Evolutionary conservation across 1,140 invertebrate species (phyloP).

Genomic region (Heliconius nattereri): DNA sequence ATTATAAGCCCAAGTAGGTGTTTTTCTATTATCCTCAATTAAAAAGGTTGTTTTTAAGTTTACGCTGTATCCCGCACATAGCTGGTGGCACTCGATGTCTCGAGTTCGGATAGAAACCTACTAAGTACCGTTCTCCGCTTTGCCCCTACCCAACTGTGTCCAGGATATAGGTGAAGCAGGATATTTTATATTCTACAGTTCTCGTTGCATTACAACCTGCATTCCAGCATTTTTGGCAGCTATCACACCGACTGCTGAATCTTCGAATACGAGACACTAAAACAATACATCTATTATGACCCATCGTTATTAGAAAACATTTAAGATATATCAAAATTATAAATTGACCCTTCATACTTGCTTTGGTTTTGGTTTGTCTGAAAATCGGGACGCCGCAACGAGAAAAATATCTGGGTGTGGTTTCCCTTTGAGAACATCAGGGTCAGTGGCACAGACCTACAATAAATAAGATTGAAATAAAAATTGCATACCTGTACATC

Average conservation of each 20-base stretch:
- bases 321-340: background rate
- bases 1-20: too few species aligned
- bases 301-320: background rate
- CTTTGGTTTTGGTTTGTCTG: conserved; percentile 80
- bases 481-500: too few species aligned
- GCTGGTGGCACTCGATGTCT: too few species aligned
- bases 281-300: conserved; percentile 36
- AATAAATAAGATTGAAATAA: background rate
- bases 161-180: too few species aligned
- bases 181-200: too few species aligned
- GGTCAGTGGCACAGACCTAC: conserved; percentile 86
- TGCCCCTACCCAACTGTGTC: too few species aligned
- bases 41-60: too few species aligned
- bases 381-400: conserved; percentile 86
- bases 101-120: too few species aligned
- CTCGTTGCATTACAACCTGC: conserved; percentile 81
- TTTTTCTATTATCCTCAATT: too few species aligned
- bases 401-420: conserved; percentile 90
- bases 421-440: conserved; percentile 88
- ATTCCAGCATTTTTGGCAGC: conserved; percentile 90
- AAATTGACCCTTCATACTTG: conserved; percentile 59
- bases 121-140: too few species aligned
- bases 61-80: too few species aligned
- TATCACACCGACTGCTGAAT: conserved; percentile 91
- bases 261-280: conserved; percentile 95